Evolutionary conservation across 1,140 invertebrate genomes (phyloP).

Genomic region (Dendrolimus kikuchii): DNA sequence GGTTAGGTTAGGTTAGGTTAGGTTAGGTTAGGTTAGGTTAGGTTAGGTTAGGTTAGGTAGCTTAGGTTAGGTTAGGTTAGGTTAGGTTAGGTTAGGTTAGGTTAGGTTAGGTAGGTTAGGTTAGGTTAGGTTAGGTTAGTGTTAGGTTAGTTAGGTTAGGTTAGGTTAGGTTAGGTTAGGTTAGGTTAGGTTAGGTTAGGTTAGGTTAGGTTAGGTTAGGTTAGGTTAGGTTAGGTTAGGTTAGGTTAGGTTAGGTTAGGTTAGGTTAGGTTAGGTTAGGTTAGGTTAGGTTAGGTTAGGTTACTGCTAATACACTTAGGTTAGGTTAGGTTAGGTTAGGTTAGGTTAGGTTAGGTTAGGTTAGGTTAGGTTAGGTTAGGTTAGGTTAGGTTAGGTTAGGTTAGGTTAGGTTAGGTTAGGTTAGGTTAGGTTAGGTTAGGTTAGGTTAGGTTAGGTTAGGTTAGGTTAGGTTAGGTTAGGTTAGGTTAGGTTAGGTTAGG

Average conservation of each 20-base stretch:
- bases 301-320: slow-evolving; percentile 21
- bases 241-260: slow-evolving; percentile 8
- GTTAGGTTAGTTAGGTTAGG: not conserved
- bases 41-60: slow-evolving; percentile 2
- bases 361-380: slow-evolving; percentile 21
- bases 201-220: slow-evolving; percentile 4
- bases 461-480: slow-evolving; percentile 17
- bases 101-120: slow-evolving; percentile 12
- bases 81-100: slow-evolving; percentile 11
- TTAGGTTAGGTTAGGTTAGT: slow-evolving; percentile 7
- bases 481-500: slow-evolving; percentile 19
- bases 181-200: not conserved
- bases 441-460: slow-evolving; percentile 9
- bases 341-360: slow-evolving; percentile 18
- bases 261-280: slow-evolving; percentile 9
- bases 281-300: slow-evolving; percentile 15
- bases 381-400: slow-evolving; percentile 11
- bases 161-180: not conserved
- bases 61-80: slow-evolving; percentile 4
- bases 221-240: slow-evolving; percentile 4
- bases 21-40: slow-evolving; percentile 2
- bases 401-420: slow-evolving; percentile 17
- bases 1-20: slow-evolving; percentile 1
- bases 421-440: slow-evolving; percentile 14
- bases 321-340: slow-evolving; percentile 19